Evolutionary conservation across 2,113 vertebrate species (phyloP), one percentile per base, ranked within the genome.

Genomic region (Ariopsis seemanni): DNA sequence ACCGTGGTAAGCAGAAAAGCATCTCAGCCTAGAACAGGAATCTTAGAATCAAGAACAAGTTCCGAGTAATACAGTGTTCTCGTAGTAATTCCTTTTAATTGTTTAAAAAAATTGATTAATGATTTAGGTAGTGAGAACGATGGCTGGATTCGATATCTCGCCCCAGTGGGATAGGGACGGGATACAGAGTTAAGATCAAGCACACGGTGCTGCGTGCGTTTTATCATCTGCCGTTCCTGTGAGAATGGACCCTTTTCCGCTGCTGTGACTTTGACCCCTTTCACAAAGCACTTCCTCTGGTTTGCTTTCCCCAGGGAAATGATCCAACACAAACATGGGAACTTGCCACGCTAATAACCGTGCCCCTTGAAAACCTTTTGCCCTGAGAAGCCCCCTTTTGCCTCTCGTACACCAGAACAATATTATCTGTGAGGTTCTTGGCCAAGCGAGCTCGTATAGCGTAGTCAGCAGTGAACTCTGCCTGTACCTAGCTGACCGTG

Each of bases 221-320:
- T 75, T 50, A 50, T 5, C 42, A 12, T 50, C 63, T 50, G 50
- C 50, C 34, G 25, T 75, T 50, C 20, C 84, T 85, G 72, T 92
- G 90, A 93, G 89, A 93, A 89, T 2, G 50, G 89, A 15, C 80
- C 63, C 65, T 34, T 48, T 82, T 85, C 87, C 69, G 27, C 74
- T 88, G 58, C 81, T 79, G 88, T 90, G 81, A 91, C 86, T 90
- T 88, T 92, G 92, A 91, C 90, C 91, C 90, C 85, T 87, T 89
- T 72, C 91, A 82, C 91, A 89, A 90, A 74, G 75, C 90, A 50
- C 87, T 87, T 62, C 86, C 86, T 91, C 85, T 85, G 77, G 78
- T 88, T 65, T 69, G 58, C 81, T 87, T 91, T 92, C 88, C 91
- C 90, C 89, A 85, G 93, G 88, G 89, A 92, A 93, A 85, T 52